Evolutionary conservation across 2,797 vertebrate genomes (phyloP).

Genomic region (Rousettus madagascariensis): DNA sequence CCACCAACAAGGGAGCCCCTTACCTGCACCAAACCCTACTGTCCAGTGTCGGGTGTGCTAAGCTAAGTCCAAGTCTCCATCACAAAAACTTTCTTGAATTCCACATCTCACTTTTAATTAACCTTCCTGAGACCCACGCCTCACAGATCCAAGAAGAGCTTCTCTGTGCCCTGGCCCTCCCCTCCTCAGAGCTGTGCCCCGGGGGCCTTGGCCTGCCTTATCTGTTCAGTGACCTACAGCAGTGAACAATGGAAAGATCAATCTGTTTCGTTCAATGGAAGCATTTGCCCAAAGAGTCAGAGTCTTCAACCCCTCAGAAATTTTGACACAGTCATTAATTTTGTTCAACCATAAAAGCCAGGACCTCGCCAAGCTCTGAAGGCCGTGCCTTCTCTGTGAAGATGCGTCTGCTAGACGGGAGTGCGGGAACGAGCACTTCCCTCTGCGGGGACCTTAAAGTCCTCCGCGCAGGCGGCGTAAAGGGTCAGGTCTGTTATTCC

Average conservation of each 20-base stretch:
- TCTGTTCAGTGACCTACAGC: slow-evolving; percentile 65
- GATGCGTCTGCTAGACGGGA: slow-evolving; percentile 36
- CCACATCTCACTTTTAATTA: slow-evolving; percentile 17
- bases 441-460: background rate
- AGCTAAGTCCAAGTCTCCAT: background rate
- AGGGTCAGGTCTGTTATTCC: too few relatives aligned
- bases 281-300: slow-evolving; percentile 67
- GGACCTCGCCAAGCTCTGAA: background rate
- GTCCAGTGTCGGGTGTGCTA: background rate
- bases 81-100: background rate
- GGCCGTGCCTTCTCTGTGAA: slow-evolving; percentile 33
- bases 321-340: slow-evolving; percentile 77
- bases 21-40: background rate
- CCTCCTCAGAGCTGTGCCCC: background rate
- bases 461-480: background rate
- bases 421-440: slow-evolving; percentile 31
- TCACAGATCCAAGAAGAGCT: background rate
- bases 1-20: background rate
- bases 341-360: slow-evolving; percentile 65
- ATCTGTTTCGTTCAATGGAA: slow-evolving; percentile 70
- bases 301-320: slow-evolving; percentile 72
- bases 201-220: slow-evolving; percentile 29
- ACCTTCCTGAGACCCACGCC: background rate
- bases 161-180: background rate
- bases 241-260: slow-evolving; percentile 74